Evolutionary conservation across 2,113 vertebrate species (phyloP).

Genomic region (Panthera uncia): DNA sequence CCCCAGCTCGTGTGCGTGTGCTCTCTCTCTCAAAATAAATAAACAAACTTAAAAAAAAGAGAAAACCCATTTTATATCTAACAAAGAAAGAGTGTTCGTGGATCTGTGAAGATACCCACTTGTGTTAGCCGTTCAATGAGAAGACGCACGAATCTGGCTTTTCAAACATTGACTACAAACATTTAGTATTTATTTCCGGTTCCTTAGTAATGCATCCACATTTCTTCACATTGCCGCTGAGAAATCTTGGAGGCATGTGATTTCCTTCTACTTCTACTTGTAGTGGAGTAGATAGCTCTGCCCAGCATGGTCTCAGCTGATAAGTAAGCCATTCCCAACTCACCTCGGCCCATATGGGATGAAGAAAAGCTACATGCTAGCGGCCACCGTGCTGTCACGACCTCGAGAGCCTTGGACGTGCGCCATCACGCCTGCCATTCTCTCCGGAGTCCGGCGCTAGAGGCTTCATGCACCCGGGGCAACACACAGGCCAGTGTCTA

Average conservation of each 20-base stretch:
- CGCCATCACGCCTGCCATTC: fast-evolving
- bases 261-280: not conserved
- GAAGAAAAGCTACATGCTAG: not conserved
- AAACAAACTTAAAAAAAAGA: not conserved
- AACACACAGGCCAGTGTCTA: not conserved
- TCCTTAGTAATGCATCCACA: conserved; percentile 63
- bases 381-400: fast-evolving
- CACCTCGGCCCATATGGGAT: not conserved
- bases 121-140: conserved; percentile 49
- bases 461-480: not conserved
- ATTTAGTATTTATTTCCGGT: conserved; percentile 73
- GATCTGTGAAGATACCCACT: fast-evolving
- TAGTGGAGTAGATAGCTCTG: not conserved
- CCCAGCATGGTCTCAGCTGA: conserved; percentile 37
- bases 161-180: conserved; percentile 30
- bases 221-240: conserved; percentile 1
- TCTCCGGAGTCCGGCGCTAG: not conserved
- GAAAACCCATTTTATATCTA: not conserved
- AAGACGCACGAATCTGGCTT: not conserved
- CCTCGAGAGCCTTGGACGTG: fast-evolving
- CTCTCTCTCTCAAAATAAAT: no score
- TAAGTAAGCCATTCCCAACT: conserved; percentile 35
- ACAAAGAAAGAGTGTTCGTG: conserved; percentile 22
- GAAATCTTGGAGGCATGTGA: not conserved
- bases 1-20: no score